Base-by-base conservation (phyloP, 2,113 vertebrate species). In the Oncorhynchus masou region DNA sequence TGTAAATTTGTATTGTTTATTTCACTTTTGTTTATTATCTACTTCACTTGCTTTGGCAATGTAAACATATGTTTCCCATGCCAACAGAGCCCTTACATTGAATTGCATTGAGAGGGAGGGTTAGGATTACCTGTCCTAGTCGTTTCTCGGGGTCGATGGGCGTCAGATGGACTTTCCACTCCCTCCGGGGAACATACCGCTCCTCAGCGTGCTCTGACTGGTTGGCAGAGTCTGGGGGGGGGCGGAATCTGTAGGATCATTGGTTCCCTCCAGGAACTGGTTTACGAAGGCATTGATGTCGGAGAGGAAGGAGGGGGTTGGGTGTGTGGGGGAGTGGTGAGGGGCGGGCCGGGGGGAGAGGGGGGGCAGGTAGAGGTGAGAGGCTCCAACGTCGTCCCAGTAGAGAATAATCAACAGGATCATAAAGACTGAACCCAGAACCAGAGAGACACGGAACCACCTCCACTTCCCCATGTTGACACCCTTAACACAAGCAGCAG, bases 371-470 rank as follows among this genome's bases (percentile, higher is more conserved):
- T 96, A 95, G 84, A 97, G 94, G 83, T 96, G 94, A 2, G 95
- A 92, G 0, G 95, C 93, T 13, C 97, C 96, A 19, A 98, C 96
- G 0, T 95, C 96, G 82, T 99, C 97, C 97, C 97, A 99, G 87
- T 99, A 99, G 45, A 97, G 94, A 15, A 99, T 98, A 82, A 99
- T 99, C 49, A 99, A 88, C 2, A 99, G 93, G 82, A 99, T 94
- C 96, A 96, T 98, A 87, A 98, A 95, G 71, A 93, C 89, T 0
- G 96, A 97, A 54, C 96, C 95, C 81, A 99, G 89, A 70, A 94
- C 94, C 80, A 98, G 91, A 77, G 96, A 96, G 73, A 98, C 90
- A 78, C 95, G 96, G 84, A 99, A 94, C 74, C 97, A 93, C 76
- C 95, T 95, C 0, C 96, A 94, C 77, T 94, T 97, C 90, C 94